phyloP scores from a whole-genome alignment of 2,797 vertebrate genomes.

The Mormyrus proboscirostris region DNA sequence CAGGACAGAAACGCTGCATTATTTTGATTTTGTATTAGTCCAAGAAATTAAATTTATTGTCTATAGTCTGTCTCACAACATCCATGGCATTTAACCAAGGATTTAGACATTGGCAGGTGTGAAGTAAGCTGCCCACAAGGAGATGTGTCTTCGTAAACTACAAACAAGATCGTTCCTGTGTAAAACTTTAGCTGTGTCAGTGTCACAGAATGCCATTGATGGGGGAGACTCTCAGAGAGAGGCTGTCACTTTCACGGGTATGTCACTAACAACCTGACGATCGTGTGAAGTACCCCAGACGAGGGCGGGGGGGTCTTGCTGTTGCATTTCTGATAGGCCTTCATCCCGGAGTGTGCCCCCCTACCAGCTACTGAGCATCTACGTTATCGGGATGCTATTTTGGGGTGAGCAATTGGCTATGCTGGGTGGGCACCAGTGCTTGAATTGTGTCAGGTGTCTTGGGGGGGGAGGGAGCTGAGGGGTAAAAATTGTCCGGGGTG shows the following conservation, averaged over 20 bases:
- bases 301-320: neutral
- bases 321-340: neutral
- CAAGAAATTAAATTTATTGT: neutral
- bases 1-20: neutral
- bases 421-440: neutral
- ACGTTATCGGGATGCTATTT: neutral
- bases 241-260: neutral
- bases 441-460: neutral
- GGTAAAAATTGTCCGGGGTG: neutral
- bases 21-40: neutral
- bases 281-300: neutral
- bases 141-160: neutral
- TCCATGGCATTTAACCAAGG: neutral
- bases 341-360: neutral
- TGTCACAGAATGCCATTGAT: neutral
- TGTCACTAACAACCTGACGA: neutral
- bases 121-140: neutral
- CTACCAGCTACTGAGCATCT: neutral
- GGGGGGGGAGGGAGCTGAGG: neutral
- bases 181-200: neutral
- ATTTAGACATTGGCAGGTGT: neutral
- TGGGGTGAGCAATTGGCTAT: neutral
- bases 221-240: neutral
- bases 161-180: neutral
- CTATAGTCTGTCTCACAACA: neutral